phyloP scores from a whole-genome alignment of 2,888 invertebrate species.

The Drosophila suboccidentalis region DNA sequence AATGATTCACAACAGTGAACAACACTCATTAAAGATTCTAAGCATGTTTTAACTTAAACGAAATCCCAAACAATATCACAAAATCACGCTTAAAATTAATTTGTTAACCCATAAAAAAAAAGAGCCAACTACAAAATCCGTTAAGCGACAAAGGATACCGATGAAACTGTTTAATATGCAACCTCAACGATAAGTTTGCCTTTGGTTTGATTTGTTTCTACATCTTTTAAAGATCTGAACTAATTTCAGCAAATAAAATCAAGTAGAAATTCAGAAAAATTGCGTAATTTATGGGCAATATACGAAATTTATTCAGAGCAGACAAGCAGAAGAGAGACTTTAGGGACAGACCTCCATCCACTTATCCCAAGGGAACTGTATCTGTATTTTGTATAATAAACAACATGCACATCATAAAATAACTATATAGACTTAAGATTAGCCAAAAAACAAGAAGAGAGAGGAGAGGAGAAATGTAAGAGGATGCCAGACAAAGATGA shows the following conservation, averaged over 20 bases:
- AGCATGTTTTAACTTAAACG: conserved; percentile 33
- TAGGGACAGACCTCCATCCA: conserved; percentile 6
- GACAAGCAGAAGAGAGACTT: conserved; percentile 31
- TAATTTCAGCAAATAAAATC: conserved; percentile 57
- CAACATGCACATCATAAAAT: conserved; percentile 74
- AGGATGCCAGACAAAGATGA: conserved; percentile 36
- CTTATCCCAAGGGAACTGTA: conserved; percentile 9
- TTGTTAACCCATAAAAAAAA: conserved; percentile 27
- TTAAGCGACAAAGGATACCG: conserved; percentile 28
- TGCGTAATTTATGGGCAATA: conserved; percentile 50
- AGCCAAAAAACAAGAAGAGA: conserved; percentile 9
- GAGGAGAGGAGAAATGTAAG: neutral
- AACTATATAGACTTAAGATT: conserved; percentile 65
- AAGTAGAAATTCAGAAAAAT: conserved; percentile 21
- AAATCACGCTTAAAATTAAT: conserved; percentile 50
- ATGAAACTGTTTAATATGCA: conserved; percentile 53
- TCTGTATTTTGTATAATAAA: conserved; percentile 52
- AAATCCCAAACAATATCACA: conserved; percentile 31
- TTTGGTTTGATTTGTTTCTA: conserved; percentile 22
- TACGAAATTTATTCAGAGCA: conserved; percentile 42
- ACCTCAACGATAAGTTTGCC: conserved; percentile 19
- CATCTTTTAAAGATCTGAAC: conserved; percentile 44
- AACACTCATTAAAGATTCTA: conserved; percentile 49
- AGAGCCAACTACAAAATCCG: conserved; percentile 32
- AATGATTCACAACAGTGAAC: conserved; percentile 12